Base-by-base conservation (phyloP, 2,113 vertebrate species). In the Calyptomena viridis region DNA sequence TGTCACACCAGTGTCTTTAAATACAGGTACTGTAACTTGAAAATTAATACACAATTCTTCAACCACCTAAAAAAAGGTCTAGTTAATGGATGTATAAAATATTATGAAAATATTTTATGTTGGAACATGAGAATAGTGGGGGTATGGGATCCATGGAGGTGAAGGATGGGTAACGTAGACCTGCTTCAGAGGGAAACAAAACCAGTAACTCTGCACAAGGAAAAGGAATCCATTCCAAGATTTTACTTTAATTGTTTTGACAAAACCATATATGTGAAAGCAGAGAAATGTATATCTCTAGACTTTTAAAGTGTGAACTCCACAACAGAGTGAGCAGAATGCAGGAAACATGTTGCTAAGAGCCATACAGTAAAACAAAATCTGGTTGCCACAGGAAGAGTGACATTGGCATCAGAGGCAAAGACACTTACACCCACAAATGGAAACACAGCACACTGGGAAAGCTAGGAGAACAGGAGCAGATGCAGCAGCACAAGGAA, bases 331-430 rank as follows among this genome's bases (percentile, higher is more conserved):
- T 0, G 72, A 97, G 94, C 98, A 97, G 97, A 97, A 97, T 95
- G 94, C 95, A 91, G 90, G 94, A 96, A 97, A 96, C 84, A 95
- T 95, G 97, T 95, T 97, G 97, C 95, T 91, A 96, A 97, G 97
- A 98, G 90, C 97, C 95, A 93, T 89, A 47, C 13, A 97, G 94
- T 81, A 94, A 95, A 97, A 97, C 97, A 97, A 97, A 98, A 98
- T 97, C 97, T 97, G 97, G 95, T 91, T 92, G 94, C 93, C 95
- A 94, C 86, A 8, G 73, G 90, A 95, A 95, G 75, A 85, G 87
- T 92, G 96, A 97, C 81, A 39, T 82, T 96, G 96, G 96, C 97
- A 97, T 95, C 77, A 87, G 66, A 69, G n/a, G 87, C 94, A 96
- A 95, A 49, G 87, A 74, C 87, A 69, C 96, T 90, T 47, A 83